Evolutionary conservation across 1,140 invertebrate species (phyloP).

Genomic region (Nephotettix cincticeps): DNA sequence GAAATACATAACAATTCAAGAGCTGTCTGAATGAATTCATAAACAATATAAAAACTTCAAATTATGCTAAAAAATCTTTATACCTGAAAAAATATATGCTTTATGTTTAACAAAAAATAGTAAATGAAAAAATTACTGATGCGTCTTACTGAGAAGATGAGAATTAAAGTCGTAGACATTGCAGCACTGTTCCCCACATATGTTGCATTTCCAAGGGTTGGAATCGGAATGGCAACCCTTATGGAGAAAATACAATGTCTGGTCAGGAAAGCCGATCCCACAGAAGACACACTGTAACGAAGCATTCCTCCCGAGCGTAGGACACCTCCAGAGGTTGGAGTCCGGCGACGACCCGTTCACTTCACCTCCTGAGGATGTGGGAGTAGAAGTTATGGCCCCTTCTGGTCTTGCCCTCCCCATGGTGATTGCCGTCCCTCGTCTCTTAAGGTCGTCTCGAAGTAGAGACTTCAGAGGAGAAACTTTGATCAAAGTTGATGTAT

Average conservation of each 20-base stretch:
- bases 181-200: conserved; percentile 90
- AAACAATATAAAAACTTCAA: no score
- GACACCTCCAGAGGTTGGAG: conserved; percentile 11
- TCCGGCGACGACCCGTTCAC: neutral
- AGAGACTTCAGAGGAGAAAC: conserved; percentile 82
- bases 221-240: conserved; percentile 96
- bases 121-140: conserved; percentile 59
- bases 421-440: conserved; percentile 41
- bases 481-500: conserved; percentile 37
- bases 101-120: no score
- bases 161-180: conserved; percentile 97
- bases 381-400: neutral
- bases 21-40: no score
- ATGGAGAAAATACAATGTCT: conserved; percentile 94
- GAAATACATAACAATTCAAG: no score
- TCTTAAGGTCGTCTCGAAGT: conserved; percentile 74
- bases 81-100: no score
- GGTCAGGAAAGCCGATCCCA: conserved; percentile 92
- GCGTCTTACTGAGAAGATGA: conserved; percentile 90
- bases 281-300: conserved; percentile 80
- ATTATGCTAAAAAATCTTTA: no score
- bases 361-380: neutral
- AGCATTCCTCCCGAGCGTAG: neutral
- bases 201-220: conserved; percentile 97
- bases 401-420: conserved; percentile 12